Evolutionary conservation across 2,888 invertebrate genomes (phyloP).

Genomic region (Chloroclysta siterata): DNA sequence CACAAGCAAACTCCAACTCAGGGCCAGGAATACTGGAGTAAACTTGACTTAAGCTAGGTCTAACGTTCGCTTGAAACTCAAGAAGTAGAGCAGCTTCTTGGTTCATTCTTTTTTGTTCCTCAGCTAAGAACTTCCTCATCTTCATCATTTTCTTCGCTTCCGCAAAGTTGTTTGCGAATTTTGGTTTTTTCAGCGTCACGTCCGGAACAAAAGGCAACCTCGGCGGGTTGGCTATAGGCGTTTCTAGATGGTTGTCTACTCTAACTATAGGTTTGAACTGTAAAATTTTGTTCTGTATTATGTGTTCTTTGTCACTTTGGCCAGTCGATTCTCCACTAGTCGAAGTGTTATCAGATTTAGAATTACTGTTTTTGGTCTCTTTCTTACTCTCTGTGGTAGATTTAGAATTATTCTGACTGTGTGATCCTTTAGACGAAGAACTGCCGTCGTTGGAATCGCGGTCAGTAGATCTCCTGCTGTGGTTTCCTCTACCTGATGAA

Average conservation of each 20-base stretch:
- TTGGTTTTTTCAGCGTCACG: constrained; percentile 86
- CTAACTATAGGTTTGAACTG: constrained; percentile 66
- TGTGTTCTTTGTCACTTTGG: constrained; percentile 79
- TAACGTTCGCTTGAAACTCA: constrained; percentile 80
- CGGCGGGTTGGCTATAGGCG: constrained; percentile 66
- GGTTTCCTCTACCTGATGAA: constrained; percentile 86
- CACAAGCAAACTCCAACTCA: constrained; percentile 78
- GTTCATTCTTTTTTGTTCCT: constrained; percentile 84
- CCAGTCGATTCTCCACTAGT: constrained; percentile 79
- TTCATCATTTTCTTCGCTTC: constrained; percentile 88
- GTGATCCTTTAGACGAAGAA: constrained; percentile 78
- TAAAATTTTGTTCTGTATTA: constrained; percentile 48
- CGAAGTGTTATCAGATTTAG: constrained; percentile 76
- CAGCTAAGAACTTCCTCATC: constrained; percentile 87
- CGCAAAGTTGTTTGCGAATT: constrained; percentile 87
- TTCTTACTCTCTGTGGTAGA: constrained; percentile 66
- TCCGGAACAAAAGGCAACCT: constrained; percentile 76
- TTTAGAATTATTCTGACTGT: constrained; percentile 66
- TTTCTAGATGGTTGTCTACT: constrained; percentile 72
- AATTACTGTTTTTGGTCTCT: constrained; percentile 71
- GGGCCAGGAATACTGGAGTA: constrained; percentile 80
- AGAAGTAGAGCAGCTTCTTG: constrained; percentile 77
- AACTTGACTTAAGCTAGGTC: constrained; percentile 77
- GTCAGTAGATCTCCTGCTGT: constrained; percentile 89
- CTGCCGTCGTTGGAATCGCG: constrained; percentile 92